Evolutionary conservation across 2,113 vertebrate species (phyloP).

Genomic region (Heterochromis multidens): DNA sequence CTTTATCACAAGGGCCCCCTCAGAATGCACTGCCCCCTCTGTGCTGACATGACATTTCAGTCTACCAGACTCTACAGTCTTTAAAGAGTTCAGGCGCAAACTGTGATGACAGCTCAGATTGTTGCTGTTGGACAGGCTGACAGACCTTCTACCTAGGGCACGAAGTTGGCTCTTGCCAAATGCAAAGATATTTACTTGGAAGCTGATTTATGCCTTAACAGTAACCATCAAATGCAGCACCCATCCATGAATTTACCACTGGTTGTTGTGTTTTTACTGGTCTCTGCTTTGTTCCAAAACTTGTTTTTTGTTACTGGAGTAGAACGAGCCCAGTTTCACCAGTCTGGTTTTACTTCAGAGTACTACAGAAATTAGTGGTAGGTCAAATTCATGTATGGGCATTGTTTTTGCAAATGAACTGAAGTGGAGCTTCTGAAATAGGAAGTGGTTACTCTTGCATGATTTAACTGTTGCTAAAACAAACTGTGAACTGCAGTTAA

Average conservation of each 20-base stretch:
- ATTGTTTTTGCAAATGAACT: not conserved
- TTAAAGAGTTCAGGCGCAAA: not conserved
- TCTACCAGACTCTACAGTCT: not conserved
- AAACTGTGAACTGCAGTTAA: not conserved
- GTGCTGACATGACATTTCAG: not conserved
- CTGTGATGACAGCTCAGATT: conserved; percentile 27
- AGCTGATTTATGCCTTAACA: too few relatives aligned
- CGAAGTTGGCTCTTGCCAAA: not conserved
- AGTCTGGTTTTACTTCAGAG: not conserved
- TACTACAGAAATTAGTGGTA: not conserved
- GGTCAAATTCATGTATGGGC: not conserved
- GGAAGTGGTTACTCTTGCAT: conserved; percentile 26
- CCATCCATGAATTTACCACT: not conserved
- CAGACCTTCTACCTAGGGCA: not conserved
- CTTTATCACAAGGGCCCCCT: too few relatives aligned
- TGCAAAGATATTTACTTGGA: not conserved
- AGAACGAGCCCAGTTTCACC: too few relatives aligned
- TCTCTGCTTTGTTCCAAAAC: too few relatives aligned
- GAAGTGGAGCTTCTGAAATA: not conserved
- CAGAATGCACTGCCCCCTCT: too few relatives aligned
- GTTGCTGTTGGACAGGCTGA: conserved; percentile 18
- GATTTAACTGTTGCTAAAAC: not conserved
- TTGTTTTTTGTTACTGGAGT: too few relatives aligned
- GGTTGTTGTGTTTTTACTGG: not conserved
- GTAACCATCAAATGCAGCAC: not conserved